Evolutionary conservation across 2,888 invertebrate genomes (phyloP).

Genomic region (Meghimatium bilineatum): DNA sequence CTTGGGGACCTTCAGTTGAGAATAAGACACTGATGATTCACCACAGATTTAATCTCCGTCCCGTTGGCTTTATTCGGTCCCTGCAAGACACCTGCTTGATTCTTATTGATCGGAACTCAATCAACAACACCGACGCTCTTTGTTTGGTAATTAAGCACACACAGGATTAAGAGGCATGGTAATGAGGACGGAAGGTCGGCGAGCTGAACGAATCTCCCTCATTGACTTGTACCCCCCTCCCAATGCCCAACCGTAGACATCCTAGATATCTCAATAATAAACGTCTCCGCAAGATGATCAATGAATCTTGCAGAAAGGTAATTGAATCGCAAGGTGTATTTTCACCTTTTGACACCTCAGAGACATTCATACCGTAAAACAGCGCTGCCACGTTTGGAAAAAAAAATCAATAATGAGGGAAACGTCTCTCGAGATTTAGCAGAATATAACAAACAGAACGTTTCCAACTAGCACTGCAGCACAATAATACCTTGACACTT

Average conservation of each 20-base stretch:
- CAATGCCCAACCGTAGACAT: constrained; percentile 6
- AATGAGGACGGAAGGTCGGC: constrained; percentile 37
- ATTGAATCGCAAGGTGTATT: not conserved
- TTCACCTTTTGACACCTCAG: not conserved
- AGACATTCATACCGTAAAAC: not conserved
- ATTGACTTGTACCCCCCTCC: constrained; percentile 10
- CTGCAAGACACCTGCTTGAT: constrained; percentile 47
- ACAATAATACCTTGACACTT: not conserved
- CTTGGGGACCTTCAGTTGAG: constrained; percentile 27
- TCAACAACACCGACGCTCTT: constrained; percentile 12
- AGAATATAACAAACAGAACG: not conserved
- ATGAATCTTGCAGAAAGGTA: not conserved
- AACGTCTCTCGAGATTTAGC: not conserved
- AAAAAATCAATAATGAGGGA: constrained; percentile 4
- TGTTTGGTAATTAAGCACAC: constrained; percentile 44
- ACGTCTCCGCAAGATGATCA: constrained; percentile 4
- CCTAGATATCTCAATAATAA: not conserved
- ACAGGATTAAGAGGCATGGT: constrained; percentile 22
- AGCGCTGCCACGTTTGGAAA: not conserved
- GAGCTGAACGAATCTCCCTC: not conserved
- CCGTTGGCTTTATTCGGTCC: not conserved
- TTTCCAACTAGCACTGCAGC: not conserved
- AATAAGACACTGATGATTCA: constrained; percentile 42
- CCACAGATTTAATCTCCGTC: constrained; percentile 36
- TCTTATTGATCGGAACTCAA: constrained; percentile 42